Evolutionary conservation across 2,113 vertebrate species (phyloP), one percentile per base, ranked within the genome.

Genomic region (Menura novaehollandiae): DNA sequence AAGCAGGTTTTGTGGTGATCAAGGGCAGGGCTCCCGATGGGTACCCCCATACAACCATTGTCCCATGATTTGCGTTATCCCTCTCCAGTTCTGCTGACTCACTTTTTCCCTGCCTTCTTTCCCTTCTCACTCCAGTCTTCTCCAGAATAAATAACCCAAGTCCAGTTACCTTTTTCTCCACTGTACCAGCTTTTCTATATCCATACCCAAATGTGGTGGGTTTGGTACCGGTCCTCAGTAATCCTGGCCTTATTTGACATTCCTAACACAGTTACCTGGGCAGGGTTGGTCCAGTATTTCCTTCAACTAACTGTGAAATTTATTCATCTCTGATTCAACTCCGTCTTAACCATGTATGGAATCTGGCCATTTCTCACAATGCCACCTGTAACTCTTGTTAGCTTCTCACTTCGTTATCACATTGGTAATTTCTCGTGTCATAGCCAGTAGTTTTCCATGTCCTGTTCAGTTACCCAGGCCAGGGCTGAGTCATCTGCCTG

Each of bases 321-420:
- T 39, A 24, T 9, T 69, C 15, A 23, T 53, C 37, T 71, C 46
- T 55, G 69, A 23, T 14, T 59, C 21, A 39, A 1, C 4, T 75
- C 10, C 15, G 15, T 26, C 17, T 3, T 63, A 28, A 1, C 1
- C 0, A 0, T 21, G 23, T 55, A 22, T 66, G 53, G 19, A 44
- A 33, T 19, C 4, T 51, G 41, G 12, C 37, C 28, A 2, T 46
- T 73, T 14, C 55, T 81, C 33, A 2, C 41, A 14, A 1, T 22
- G 19, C 32, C 52, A 14, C 49, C 53, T 68, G 22, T 21, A 44
- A 21, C 37, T 35, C 7, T 12, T 49, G 28, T 5, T 76, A 77
- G 6, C 63, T 41, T 58, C 63, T 88, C 7, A 0, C 27, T 53
- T 21, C 14, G 2, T 22, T 52, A 19, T 33, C 30, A 1, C 3